phyloP scores from a whole-genome alignment of 2,797 vertebrate species.

The Argentina silus region DNA sequence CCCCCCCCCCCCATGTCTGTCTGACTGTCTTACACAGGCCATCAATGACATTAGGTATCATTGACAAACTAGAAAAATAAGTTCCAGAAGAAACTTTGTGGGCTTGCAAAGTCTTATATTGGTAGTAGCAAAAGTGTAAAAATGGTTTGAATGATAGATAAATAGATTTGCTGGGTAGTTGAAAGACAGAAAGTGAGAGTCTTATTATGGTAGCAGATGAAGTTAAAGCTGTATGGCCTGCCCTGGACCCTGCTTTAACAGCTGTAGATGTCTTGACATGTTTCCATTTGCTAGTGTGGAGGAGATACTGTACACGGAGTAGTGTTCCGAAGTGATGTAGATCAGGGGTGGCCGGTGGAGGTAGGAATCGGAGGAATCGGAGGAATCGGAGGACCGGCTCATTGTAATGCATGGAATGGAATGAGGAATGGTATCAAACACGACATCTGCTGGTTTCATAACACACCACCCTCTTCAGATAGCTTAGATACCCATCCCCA shows the following conservation, averaged over 20 bases:
- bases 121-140: no score
- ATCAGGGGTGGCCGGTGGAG: no score
- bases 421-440: not conserved
- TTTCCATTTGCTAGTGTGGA: not conserved
- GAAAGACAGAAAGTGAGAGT: no score
- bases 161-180: not conserved
- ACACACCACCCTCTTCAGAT: not conserved
- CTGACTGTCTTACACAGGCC: not conserved
- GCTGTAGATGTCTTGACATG: not conserved
- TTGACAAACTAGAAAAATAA: not conserved
- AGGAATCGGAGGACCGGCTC: no score
- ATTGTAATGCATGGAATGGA: no score
- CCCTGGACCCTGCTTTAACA: not conserved
- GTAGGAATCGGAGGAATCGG: no score
- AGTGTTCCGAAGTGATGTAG: not conserved
- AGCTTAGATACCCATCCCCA: not conserved
- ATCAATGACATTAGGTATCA: not conserved
- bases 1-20: not conserved
- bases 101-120: not conserved
- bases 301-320: not conserved
- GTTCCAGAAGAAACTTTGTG: not conserved
- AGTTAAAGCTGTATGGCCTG: not conserved
- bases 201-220: no score
- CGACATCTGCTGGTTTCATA: not conserved
- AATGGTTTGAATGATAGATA: no score